Percentiles rank a stretch among this genome's conserved stretches.
These are phyloP conservation scores for Chelonia mydas DNA, from an alignment of 2,797 vertebrate genomes.

Conservation along the genomic window DNA sequence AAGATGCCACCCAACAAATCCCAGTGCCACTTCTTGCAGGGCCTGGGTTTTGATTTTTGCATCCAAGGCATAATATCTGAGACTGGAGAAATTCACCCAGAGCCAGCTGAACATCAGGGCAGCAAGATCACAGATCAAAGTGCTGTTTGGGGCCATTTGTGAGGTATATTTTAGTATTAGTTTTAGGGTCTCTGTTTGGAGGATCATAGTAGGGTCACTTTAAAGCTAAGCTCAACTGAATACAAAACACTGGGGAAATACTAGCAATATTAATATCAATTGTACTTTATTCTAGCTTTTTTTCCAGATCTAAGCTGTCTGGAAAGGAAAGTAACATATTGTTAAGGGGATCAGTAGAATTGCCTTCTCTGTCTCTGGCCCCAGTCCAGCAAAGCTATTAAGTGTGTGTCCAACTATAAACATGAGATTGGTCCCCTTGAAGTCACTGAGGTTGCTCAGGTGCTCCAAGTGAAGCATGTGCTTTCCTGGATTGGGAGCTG, in stretches of 20 bases:
- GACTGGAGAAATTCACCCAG: background rate
- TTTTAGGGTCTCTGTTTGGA: fast-evolving
- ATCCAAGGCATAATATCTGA: background rate
- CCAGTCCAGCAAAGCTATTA: background rate
- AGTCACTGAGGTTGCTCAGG: background rate
- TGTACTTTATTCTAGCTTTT: background rate
- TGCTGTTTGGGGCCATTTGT: background rate
- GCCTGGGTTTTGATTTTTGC: background rate
- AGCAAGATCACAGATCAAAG: background rate
- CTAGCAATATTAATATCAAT: background rate
- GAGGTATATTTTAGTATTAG: background rate
- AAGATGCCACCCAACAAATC: fast-evolving
- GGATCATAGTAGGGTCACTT: background rate
- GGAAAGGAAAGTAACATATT: conserved; percentile 11
- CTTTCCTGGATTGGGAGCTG: fast-evolving
- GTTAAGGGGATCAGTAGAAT: background rate
- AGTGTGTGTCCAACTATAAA: background rate
- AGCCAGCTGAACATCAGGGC: background rate
- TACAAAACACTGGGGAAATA: background rate
- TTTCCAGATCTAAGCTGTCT: background rate
- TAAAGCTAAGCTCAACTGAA: background rate
- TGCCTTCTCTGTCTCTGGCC: background rate
- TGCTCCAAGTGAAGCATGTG: background rate
- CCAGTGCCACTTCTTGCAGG: background rate
- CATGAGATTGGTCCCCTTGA: background rate